These are phyloP conservation scores for Clarias gariepinus DNA, from an alignment of 2,113 vertebrate species.

Conservation along the genomic window DNA sequence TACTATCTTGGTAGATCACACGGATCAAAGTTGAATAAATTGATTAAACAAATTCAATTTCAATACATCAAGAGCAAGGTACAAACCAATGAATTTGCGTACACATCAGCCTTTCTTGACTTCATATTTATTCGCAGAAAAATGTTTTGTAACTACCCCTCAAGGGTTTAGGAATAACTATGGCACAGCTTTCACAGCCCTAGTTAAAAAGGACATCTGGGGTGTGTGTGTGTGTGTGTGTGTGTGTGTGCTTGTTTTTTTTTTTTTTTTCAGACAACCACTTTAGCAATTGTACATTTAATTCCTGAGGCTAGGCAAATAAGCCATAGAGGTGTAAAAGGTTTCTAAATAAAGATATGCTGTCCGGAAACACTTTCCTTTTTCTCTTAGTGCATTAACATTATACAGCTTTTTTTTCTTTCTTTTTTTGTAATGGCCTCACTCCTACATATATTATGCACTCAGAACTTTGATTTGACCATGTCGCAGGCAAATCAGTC, in stretches of 20 bases:
- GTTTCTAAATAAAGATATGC: slow-evolving; percentile 41
- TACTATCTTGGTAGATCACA: not conserved
- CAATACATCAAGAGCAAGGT: not conserved
- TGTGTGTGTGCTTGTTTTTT: too few relatives aligned
- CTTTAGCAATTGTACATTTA: slow-evolving; percentile 36
- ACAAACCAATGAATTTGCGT: not conserved
- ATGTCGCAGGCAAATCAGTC: slow-evolving; percentile 10
- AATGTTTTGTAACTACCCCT: not conserved
- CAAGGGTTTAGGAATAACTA: not conserved
- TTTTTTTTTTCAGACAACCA: slow-evolving; percentile 19
- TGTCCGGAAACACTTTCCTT: slow-evolving; percentile 15
- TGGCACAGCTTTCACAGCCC: not conserved
- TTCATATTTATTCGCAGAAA: too few relatives aligned
- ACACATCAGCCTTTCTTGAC: not conserved
- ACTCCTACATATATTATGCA: slow-evolving; percentile 15
- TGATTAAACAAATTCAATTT: not conserved
- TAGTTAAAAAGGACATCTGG: not conserved
- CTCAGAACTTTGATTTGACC: slow-evolving; percentile 21
- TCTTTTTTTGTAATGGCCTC: slow-evolving; percentile 20
- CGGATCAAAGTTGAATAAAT: not conserved
- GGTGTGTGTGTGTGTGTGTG: too few relatives aligned
- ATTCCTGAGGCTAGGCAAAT: slow-evolving; percentile 18
- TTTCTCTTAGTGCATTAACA: slow-evolving; percentile 36
- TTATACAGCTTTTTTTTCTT: slow-evolving; percentile 1
- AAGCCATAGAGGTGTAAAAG: slow-evolving; percentile 37